Evolutionary conservation across 2,113 vertebrate genomes (phyloP), one percentile per base, ranked within the genome.

Genomic region (Oryzias melastigma): DNA sequence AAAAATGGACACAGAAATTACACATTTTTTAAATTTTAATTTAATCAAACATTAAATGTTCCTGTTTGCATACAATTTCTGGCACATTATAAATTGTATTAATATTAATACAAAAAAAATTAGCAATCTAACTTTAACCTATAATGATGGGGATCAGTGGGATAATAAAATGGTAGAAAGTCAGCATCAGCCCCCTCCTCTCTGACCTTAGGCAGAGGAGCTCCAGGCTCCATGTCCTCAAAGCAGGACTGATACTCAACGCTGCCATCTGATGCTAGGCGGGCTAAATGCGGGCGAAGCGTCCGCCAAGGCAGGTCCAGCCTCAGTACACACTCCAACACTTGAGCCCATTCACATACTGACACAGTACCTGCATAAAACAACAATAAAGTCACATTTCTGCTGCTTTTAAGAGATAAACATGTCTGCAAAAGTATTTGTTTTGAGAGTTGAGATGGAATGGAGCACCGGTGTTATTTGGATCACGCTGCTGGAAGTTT

Each of bases 301-400:
- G 93, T 94, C 87, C 95, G 93, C 97, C 97, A 99, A 7, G 97
- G 96, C 55, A 99, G 89, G 4, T 94, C 89, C 76, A 99, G 87
- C 14, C 91, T 91, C 45, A 99, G 90, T 7, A 94, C 83, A 2
- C 89, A 89, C 68, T 95, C 94, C 83, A 97, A 82, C 0, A 86
- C 93, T 73, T 83, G 88, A 59, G 93, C 92, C 97, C 97, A 99
- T 18, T 98, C 93, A 2, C 83, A 85, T 75, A 91, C 50, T 8
- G 94, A 91, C 72, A 99, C 87, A 62, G 49, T 81, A 47, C 96
- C 97, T 99, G 86, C 35, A 46, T 22, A 35, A 40, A 35, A 35
- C 10, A 63, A 1, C 52, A 0, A 29, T 4, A 22, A 35, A 25
- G 3, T 22, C 2, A 63, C 1, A 55, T 0, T 29, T 4, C 19